These are phyloP conservation scores for Brachionus asplanchnoidis DNA, from an alignment of 1,140 invertebrate species.

Conservation along the genomic window DNA sequence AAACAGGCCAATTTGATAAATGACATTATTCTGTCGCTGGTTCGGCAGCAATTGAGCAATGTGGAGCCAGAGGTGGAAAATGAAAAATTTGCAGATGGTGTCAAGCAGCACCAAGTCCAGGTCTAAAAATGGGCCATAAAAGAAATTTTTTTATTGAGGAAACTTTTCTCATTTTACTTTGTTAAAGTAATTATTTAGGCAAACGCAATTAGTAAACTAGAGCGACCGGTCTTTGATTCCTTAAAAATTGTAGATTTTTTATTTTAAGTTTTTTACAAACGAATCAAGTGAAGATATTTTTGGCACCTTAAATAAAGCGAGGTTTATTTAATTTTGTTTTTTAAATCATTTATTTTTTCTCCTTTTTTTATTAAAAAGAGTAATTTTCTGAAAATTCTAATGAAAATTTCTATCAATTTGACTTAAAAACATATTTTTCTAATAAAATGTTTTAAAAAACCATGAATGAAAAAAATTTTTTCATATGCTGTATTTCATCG, in stretches of 20 bases:
- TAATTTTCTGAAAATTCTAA: not conserved
- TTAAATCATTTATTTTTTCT: not conserved
- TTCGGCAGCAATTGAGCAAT: not conserved
- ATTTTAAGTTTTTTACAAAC: not conserved
- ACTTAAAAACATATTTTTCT: not conserved
- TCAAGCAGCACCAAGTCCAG: not conserved
- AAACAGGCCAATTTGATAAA: not conserved
- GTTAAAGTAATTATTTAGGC: not conserved
- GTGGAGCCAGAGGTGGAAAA: not conserved
- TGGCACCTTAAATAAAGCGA: not conserved
- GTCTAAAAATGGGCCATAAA: not conserved
- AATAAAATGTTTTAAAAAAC: not conserved
- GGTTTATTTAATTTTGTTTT: not conserved
- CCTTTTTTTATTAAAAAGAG: not conserved
- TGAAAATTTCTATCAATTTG: not conserved
- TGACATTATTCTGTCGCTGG: not conserved
- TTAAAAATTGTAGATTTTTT: not conserved
- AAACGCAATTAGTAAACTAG: not conserved
- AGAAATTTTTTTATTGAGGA: not conserved
- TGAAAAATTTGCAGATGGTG: not conserved
- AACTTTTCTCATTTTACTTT: not conserved
- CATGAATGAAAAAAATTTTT: not conserved
- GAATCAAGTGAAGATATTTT: not conserved
- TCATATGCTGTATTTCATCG: too few relatives aligned
- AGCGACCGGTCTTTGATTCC: not conserved